Conservation (phyloP, 2,797 vertebrate genomes). For the Chelon labrosus region DNA sequence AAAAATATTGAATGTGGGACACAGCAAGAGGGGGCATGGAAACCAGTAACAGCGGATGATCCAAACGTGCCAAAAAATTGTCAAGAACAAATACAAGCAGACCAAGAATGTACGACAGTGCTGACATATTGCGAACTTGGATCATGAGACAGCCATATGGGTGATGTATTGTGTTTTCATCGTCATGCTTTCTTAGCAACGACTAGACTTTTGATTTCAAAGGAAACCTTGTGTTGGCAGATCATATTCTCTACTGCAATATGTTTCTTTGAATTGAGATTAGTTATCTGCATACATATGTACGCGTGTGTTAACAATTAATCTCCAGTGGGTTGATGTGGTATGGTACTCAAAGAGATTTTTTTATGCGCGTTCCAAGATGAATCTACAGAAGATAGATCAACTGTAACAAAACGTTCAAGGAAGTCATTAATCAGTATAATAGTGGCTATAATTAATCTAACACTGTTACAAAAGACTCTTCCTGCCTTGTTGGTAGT, state of each 20-base stretch:
- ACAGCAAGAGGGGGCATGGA: constrained; percentile 30
- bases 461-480: constrained; percentile 10
- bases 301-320: constrained; percentile 38
- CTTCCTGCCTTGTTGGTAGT: constrained; percentile 6
- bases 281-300: constrained; percentile 43
- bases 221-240: constrained; percentile 54
- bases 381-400: constrained; percentile 22
- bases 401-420: constrained; percentile 48
- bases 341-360: constrained; percentile 15
- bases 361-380: constrained; percentile 33
- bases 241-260: constrained; percentile 42
- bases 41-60: constrained; percentile 32
- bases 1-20: constrained; percentile 25
- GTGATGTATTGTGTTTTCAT: constrained; percentile 70
- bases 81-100: constrained; percentile 63
- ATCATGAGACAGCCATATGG: constrained; percentile 52
- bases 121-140: constrained; percentile 68
- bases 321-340: constrained; percentile 29
- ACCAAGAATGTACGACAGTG: constrained; percentile 52
- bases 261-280: constrained; percentile 42
- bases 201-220: constrained; percentile 70
- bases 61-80: constrained; percentile 54
- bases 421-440: constrained; percentile 20
- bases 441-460: constrained; percentile 29
- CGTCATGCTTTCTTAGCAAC: constrained; percentile 73